A percentile compares a stretch with the other conserved stretches of the same genome.
These are phyloP conservation scores for Gerris buenoi DNA, from an alignment of 1,140 invertebrate genomes.

Conservation along the genomic window DNA sequence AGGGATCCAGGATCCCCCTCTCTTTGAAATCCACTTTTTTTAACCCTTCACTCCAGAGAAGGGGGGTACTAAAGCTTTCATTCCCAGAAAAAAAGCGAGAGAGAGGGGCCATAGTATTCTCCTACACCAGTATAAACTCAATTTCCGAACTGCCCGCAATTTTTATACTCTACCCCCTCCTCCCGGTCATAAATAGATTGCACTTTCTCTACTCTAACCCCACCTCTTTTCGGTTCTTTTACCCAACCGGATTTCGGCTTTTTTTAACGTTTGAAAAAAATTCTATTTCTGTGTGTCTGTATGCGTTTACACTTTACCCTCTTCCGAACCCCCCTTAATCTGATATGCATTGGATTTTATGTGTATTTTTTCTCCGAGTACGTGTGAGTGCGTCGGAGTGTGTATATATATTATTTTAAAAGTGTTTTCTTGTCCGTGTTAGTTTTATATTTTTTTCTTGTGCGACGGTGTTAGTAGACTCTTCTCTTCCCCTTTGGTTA, in stretches of 20 bases:
- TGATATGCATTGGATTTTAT: constrained; percentile 6
- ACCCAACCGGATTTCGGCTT: too few species aligned
- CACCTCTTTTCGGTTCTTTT: not conserved
- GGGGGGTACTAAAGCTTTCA: not conserved
- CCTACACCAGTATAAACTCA: constrained; percentile 1
- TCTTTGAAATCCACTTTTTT: not conserved
- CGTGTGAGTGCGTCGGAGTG: not conserved
- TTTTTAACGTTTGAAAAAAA: not conserved
- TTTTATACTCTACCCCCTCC: not conserved
- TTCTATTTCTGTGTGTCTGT: not conserved
- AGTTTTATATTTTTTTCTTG: too few species aligned
- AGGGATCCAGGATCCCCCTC: too few species aligned
- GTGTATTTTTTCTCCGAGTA: not conserved
- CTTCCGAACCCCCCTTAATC: not conserved
- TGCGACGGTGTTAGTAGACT: too few species aligned
- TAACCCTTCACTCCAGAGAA: too few species aligned
- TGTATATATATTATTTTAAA: not conserved
- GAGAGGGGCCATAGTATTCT: not conserved
- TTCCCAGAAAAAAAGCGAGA: not conserved
- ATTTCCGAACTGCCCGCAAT: constrained; percentile 4
- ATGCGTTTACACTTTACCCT: not conserved
- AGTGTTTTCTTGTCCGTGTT: too few species aligned
- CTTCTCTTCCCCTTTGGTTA: not conserved
- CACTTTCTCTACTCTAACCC: not conserved
- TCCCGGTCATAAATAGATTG: constrained; percentile 3